A percentile compares a stretch with the other conserved stretches of the same genome.
Evolutionary conservation across 2,113 vertebrate species (phyloP).

Genomic region (Myotis davidii): DNA sequence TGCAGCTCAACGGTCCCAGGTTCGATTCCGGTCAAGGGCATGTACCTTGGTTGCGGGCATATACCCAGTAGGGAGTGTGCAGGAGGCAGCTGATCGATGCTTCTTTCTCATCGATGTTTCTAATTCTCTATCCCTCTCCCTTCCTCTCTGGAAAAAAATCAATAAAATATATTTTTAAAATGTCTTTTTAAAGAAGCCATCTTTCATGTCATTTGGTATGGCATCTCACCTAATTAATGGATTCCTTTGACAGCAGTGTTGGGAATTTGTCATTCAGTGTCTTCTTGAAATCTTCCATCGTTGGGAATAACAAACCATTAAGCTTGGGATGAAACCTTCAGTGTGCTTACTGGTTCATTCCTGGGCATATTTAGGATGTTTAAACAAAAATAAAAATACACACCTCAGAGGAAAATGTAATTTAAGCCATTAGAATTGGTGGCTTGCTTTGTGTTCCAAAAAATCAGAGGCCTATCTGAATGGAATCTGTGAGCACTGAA

Average conservation of each 20-base stretch:
- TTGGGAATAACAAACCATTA: background rate
- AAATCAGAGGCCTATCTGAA: background rate
- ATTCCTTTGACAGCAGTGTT: background rate
- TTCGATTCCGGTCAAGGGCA: too few relatives aligned
- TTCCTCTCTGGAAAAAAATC: too few relatives aligned
- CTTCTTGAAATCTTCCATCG: background rate
- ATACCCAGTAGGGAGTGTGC: too few relatives aligned
- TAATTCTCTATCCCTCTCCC: too few relatives aligned
- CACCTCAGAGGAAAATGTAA: background rate
- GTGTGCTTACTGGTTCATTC: background rate
- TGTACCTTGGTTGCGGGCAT: too few relatives aligned
- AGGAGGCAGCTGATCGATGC: too few relatives aligned
- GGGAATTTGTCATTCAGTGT: slow-evolving; percentile 2
- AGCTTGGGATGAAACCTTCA: background rate
- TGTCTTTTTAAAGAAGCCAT: too few relatives aligned
- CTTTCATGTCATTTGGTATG: background rate
- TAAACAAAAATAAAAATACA: background rate
- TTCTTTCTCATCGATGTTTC: too few relatives aligned
- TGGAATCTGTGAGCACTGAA: background rate
- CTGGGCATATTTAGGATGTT: background rate
- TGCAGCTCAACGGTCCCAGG: too few relatives aligned
- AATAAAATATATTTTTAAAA: too few relatives aligned
- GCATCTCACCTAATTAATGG: background rate
- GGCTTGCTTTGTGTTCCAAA: slow-evolving; percentile 20
- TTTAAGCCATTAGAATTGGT: slow-evolving; percentile 3